Conservation (phyloP, 2,113 vertebrate species). For the Chamaetylas fuelleborni region DNA sequence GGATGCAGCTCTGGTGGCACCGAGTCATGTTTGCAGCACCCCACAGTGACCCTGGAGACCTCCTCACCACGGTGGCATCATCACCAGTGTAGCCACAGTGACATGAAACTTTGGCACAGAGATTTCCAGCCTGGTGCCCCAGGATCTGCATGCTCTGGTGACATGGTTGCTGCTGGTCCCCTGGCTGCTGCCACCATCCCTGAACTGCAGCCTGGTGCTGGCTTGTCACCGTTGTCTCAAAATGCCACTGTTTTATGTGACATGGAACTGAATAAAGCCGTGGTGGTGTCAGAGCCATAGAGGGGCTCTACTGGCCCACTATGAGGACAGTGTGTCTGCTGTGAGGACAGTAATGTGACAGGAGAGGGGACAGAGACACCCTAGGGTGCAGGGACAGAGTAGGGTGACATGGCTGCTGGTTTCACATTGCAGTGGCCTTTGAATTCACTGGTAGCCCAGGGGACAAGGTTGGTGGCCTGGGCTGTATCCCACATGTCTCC, state of each 20-base stretch:
- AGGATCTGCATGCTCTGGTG: background rate
- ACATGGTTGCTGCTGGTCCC: rapidly evolving
- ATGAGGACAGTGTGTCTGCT: background rate
- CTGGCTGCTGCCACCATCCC: background rate
- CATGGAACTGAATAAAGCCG: background rate
- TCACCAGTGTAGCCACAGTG: background rate
- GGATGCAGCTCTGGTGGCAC: background rate
- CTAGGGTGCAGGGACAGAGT: background rate
- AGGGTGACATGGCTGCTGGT: background rate
- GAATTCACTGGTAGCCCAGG: background rate
- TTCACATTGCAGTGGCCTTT: background rate
- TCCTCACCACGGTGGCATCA: background rate
- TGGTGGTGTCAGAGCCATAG: background rate
- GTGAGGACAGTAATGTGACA: background rate
- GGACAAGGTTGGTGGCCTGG: background rate
- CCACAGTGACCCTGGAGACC: rapidly evolving
- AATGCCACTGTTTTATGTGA: background rate
- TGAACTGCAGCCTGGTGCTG: background rate
- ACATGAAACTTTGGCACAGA: background rate
- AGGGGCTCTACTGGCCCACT: background rate
- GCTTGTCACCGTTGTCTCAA: background rate
- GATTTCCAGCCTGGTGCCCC: rapidly evolving
- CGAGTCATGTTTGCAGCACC: background rate
- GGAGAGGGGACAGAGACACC: background rate
- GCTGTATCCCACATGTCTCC: background rate